Evolutionary conservation across 1,140 invertebrate species (phyloP), one percentile per base, ranked within the genome.

Genomic region (Acyrthosiphon pisum): DNA sequence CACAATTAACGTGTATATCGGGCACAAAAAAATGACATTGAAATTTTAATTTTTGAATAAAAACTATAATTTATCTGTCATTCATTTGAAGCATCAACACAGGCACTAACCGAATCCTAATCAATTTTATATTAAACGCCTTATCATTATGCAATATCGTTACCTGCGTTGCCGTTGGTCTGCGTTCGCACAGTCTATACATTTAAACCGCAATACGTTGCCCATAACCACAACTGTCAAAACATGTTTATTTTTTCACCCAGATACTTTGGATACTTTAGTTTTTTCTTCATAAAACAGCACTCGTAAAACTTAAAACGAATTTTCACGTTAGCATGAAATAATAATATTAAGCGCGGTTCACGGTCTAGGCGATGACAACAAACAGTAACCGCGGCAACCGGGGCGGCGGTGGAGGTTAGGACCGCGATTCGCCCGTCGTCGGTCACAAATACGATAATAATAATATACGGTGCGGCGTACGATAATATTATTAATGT

Each of bases 71-170:
- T 84, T 84, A 44, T 41, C 1, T 26, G 37, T 46, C 84, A 87
- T 37, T 56, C 30, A 18, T 83, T 83, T 20, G 4, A 7, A 20
- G 0, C 46, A 7, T 18, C 18, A 87, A 46, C 23, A 86, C 26
- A 44, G 9, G 3, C 8, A 87, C 86, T 46, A 22, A 83, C 30
- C 30, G n/a, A 89, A 48, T 50, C 87, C 26, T 89, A 53, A 89
- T 89, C 48, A 89, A 26, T 89, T 88, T 50, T 88, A 0, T 7
- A 76, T 76, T 76, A 46, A 83, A 76, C 76, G 44, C 90, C 90
- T 92, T 92, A 92, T 92, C 90, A 81, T 81, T 92, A 91, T 92
- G 76, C 90, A 92, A 92, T 50, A 92, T 92, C 23, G 23, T 84
- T 86, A 93, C 91, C 91, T 93, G 81, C 50, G 91, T 86, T 93